Evolutionary conservation across 2,797 vertebrate species (phyloP), one percentile per base, ranked within the genome.

Genomic region (Acipenser ruthenus): DNA sequence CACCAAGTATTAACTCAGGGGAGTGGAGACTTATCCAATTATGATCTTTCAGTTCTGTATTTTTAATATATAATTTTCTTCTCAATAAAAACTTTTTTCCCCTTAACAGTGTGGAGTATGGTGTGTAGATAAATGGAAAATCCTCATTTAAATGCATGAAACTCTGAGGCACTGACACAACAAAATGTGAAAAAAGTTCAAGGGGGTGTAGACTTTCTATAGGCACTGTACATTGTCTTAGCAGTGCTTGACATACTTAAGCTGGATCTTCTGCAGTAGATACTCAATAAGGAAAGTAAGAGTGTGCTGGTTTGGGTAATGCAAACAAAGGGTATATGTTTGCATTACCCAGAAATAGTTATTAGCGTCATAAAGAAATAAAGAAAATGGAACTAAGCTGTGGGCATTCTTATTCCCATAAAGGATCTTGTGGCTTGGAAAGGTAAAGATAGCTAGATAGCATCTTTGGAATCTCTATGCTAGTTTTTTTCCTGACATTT

Each of bases 401-500:
- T 68, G 69, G 74, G 71, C 76, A 67, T 73, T 69, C 67, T 67
- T 66, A 81, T 87, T 84, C 82, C 84, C 82, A 84, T 77, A 86
- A 89, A 89, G 85, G 81, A 80, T 71, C 73, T 77, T 68, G 68
- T 80, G 80, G 86, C 85, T 81, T 73, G 70, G 77, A 80, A 85
- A 76, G 79, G 82, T 80, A 80, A 84, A 86, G 77, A 78, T 49
- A 86, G 23, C 23, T 37, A 37, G 83, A 92, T 80, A 83, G 73
- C 76, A 85, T 89, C 82, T 87, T 70, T 70, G 82, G 83, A 89
- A 84, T 86, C 78, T 84, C 83, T 83, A 78, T 81, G 84, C 72
- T 88, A 76, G 83, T 73, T 60, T 71, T 85, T 84, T 86, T 82
- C 81, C 87, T 92, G 86, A 91, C 91, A 90, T 92, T 91, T 90